Percentiles rank a stretch among this genome's conserved stretches.
These are phyloP conservation scores for Tretioscincus oriximinensis DNA, from an alignment of 2,113 vertebrate genomes.

Conservation along the genomic window DNA sequence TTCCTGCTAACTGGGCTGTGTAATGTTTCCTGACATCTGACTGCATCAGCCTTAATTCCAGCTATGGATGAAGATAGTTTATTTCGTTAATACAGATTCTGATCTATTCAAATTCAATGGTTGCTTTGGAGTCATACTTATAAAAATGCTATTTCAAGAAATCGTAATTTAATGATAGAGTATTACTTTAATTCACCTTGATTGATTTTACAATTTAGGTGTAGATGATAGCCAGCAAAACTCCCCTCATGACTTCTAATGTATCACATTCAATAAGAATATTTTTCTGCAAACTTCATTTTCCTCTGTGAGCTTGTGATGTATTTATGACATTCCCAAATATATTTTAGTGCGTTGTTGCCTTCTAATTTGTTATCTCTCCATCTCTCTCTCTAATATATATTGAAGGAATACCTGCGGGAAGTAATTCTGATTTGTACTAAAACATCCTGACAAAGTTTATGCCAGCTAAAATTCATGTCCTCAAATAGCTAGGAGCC, in stretches of 20 bases:
- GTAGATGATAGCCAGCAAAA: background rate
- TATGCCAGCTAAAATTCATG: constrained; percentile 5
- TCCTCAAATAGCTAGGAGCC: background rate
- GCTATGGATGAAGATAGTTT: background rate
- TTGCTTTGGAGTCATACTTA: background rate
- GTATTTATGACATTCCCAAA: background rate
- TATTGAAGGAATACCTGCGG: background rate
- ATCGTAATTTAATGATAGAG: background rate
- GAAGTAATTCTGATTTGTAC: background rate
- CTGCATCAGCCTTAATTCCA: too few relatives aligned
- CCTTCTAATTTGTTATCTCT: background rate
- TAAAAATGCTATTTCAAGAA: background rate
- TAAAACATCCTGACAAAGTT: background rate
- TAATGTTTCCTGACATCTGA: background rate
- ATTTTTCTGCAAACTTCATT: background rate
- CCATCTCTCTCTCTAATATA: background rate
- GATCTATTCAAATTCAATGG: background rate
- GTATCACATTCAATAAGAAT: background rate
- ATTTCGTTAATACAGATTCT: background rate
- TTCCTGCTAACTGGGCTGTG: background rate
- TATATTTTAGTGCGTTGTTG: background rate
- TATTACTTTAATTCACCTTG: background rate
- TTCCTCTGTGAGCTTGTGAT: background rate
- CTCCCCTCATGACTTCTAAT: background rate
- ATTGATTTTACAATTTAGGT: background rate